A percentile compares a stretch with the other conserved stretches of the same genome.
Evolutionary conservation across 2,888 invertebrate genomes (phyloP).

Genomic region (Pristionchus entomophagus): DNA sequence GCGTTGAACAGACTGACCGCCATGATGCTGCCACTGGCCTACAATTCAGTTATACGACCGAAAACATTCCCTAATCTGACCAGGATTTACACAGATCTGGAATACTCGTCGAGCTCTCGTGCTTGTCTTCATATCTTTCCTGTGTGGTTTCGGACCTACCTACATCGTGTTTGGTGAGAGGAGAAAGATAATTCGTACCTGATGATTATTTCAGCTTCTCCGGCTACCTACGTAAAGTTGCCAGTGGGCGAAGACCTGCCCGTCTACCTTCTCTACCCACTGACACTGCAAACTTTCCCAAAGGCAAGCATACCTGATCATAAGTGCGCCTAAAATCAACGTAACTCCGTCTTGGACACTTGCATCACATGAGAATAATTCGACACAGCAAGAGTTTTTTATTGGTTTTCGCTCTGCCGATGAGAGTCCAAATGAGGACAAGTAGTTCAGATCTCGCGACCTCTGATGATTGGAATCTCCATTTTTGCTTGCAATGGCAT

Average conservation of each 20-base stretch:
- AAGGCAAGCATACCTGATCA: too few relatives aligned
- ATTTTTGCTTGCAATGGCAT: neutral
- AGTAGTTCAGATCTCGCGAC: neutral
- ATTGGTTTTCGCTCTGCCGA: too few relatives aligned
- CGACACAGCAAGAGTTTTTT: too few relatives aligned
- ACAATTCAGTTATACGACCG: neutral
- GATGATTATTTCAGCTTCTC: neutral
- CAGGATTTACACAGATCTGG: neutral
- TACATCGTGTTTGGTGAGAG: conserved; percentile 3
- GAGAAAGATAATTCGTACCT: neutral
- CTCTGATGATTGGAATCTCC: neutral
- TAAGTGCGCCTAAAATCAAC: too few relatives aligned
- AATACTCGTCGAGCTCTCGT: neutral
- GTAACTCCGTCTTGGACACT: too few relatives aligned
- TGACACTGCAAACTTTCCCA: neutral
- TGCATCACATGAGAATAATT: too few relatives aligned
- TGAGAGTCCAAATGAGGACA: too few relatives aligned
- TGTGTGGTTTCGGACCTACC: neutral
- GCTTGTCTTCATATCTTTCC: neutral
- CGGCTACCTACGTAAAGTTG: neutral
- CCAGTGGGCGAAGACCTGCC: neutral
- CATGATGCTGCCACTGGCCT: neutral
- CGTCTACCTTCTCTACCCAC: neutral
- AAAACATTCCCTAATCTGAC: neutral
- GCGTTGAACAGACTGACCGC: neutral